These are phyloP conservation scores for Antigone vipio DNA, from an alignment of 2,113 vertebrate genomes.

Conservation along the genomic window DNA sequence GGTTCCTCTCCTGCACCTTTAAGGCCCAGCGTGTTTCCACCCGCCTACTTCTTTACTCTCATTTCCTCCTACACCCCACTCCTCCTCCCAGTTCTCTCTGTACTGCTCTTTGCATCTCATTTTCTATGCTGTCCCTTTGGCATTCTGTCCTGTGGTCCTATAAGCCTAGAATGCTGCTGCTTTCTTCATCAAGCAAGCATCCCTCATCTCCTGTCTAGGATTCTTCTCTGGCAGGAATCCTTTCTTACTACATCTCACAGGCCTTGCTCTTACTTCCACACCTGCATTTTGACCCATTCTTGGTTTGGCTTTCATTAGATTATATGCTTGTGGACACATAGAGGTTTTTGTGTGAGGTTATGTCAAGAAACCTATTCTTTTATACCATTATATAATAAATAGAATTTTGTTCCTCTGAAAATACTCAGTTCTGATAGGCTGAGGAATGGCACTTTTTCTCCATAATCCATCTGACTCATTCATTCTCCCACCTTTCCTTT, in stretches of 20 bases:
- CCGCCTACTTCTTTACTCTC: background rate
- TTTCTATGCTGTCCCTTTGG: background rate
- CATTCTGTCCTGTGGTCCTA: background rate
- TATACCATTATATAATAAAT: background rate
- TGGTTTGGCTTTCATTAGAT: background rate
- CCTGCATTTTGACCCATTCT: background rate
- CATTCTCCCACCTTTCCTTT: background rate
- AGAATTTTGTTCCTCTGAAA: background rate
- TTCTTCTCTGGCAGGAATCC: background rate
- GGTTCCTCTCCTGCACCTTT: background rate
- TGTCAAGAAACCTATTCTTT: background rate
- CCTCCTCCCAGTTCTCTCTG: background rate
- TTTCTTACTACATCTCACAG: background rate
- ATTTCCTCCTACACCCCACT: slow-evolving; percentile 17
- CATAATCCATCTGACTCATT: background rate
- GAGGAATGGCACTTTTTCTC: background rate
- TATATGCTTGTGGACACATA: background rate
- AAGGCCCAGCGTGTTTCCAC: background rate
- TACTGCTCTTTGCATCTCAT: background rate
- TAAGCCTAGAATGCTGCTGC: background rate
- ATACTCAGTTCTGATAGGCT: background rate
- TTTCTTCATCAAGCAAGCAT: background rate
- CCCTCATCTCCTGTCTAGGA: background rate
- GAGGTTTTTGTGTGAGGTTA: background rate
- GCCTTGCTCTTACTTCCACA: background rate